Evolutionary conservation across 1,140 invertebrate genomes (phyloP).

Genomic region (Dendrolimus kikuchii): DNA sequence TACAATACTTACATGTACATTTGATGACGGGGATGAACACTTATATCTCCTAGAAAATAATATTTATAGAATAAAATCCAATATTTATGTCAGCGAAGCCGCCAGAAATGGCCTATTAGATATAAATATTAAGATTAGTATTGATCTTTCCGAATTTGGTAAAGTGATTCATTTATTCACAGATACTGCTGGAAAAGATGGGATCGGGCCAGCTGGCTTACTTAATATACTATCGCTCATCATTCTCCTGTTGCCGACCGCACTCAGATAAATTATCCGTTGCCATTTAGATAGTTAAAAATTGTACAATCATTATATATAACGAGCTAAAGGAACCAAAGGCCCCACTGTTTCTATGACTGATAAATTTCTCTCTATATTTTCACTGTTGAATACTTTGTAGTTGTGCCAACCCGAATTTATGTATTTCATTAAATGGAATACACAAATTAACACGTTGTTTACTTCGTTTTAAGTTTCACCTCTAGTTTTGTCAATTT

Average conservation of each 20-base stretch:
- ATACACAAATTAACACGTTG: conserved; percentile 24
- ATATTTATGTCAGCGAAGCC: no score
- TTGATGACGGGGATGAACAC: no score
- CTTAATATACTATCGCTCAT: conserved; percentile 11
- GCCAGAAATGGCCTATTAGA: no score
- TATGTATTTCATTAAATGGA: conserved; percentile 66
- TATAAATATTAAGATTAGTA: no score
- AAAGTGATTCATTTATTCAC: no score
- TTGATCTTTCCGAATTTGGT: no score
- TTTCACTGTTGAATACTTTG: conserved; percentile 52
- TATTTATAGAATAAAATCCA: no score
- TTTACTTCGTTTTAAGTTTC: conserved; percentile 10
- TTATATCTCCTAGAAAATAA: no score
- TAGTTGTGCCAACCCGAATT: conserved; percentile 68
- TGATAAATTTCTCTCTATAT: conserved; percentile 50
- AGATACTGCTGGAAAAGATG: conserved; percentile 7
- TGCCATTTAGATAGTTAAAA: conserved; percentile 25
- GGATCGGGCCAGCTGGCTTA: neutral
- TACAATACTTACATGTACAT: no score
- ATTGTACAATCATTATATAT: conserved; percentile 23
- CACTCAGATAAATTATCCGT: conserved; percentile 22
- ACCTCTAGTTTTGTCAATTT: no score
- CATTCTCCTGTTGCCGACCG: conserved; percentile 19
- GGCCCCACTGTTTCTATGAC: conserved; percentile 43
- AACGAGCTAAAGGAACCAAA: conserved; percentile 24